Conservation (phyloP, 2,797 vertebrate species). For the Cephalopachus bancanus region DNA sequence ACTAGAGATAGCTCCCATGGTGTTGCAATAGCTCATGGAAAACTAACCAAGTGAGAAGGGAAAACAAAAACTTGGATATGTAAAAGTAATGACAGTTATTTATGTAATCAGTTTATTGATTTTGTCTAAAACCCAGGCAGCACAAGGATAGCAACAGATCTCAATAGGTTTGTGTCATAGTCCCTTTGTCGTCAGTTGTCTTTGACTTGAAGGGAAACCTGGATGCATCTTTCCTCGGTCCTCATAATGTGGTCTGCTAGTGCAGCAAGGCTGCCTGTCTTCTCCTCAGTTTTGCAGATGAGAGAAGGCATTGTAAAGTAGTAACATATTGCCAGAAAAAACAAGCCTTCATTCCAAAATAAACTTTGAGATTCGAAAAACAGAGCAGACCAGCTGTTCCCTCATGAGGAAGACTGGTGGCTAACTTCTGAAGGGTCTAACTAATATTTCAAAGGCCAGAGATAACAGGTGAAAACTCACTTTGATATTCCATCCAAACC, state of each 20-base stretch:
- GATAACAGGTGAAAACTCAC: not conserved
- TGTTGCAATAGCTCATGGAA: not conserved
- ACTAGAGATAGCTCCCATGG: not conserved
- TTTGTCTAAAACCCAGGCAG: not conserved
- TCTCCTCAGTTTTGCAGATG: not conserved
- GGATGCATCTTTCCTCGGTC: not conserved
- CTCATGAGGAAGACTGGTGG: not conserved
- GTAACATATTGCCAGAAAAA: constrained; percentile 52
- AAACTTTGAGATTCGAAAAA: not conserved
- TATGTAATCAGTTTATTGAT: not conserved
- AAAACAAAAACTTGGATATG: not conserved
- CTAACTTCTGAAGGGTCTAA: constrained; percentile 1
- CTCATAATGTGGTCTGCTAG: not conserved
- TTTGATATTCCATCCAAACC: not conserved
- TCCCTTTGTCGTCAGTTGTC: not conserved
- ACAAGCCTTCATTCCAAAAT: constrained; percentile 61
- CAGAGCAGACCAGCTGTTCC: constrained; percentile 10
- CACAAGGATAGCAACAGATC: not conserved
- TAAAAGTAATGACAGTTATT: not conserved
- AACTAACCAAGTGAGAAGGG: not conserved
- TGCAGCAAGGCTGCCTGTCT: not conserved
- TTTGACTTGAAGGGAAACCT: not conserved
- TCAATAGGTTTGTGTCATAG: not conserved
- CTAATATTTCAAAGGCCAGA: not conserved
- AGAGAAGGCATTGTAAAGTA: not conserved